Evolutionary conservation across 2,888 invertebrate genomes (phyloP).

Genomic region (Nipponacmea schrenckii): DNA sequence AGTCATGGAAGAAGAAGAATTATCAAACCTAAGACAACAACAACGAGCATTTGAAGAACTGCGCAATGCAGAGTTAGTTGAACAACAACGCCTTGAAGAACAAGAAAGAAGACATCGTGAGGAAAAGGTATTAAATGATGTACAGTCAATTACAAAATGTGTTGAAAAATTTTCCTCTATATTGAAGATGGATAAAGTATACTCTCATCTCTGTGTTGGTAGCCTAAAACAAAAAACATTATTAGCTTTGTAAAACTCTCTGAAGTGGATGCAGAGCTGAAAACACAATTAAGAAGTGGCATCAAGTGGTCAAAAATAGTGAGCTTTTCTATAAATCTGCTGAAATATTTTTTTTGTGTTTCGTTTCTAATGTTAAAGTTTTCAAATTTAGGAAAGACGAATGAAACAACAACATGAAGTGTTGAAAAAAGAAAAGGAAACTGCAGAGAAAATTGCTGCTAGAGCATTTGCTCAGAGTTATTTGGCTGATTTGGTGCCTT

Average conservation of each 20-base stretch:
- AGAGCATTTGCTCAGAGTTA: conserved; percentile 86
- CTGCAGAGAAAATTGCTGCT: conserved; percentile 84
- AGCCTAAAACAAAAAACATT: too few species aligned
- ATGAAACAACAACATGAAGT: conserved; percentile 78
- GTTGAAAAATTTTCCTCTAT: too few species aligned
- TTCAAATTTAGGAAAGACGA: conserved; percentile 74
- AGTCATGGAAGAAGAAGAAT: conserved; percentile 92
- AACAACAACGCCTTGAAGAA: conserved; percentile 83
- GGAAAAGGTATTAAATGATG: conserved; percentile 59
- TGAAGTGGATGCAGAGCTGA: neutral
- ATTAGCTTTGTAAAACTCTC: neutral
- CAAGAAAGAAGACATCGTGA: conserved; percentile 74
- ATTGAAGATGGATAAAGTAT: too few species aligned
- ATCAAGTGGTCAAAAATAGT: too few species aligned
- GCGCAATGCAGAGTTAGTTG: conserved; percentile 84
- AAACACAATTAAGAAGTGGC: too few species aligned
- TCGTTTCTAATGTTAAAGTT: neutral
- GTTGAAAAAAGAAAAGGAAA: conserved; percentile 76
- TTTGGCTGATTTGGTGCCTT: conserved; percentile 85
- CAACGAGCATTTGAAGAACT: conserved; percentile 79
- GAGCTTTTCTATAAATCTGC: too few species aligned
- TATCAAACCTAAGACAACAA: conserved; percentile 82
- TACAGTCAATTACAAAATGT: too few species aligned
- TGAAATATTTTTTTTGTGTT: too few species aligned
- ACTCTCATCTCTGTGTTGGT: too few species aligned